These are phyloP conservation scores for Scophthalmus maximus DNA, from an alignment of 2,113 vertebrate genomes.

Conservation along the genomic window DNA sequence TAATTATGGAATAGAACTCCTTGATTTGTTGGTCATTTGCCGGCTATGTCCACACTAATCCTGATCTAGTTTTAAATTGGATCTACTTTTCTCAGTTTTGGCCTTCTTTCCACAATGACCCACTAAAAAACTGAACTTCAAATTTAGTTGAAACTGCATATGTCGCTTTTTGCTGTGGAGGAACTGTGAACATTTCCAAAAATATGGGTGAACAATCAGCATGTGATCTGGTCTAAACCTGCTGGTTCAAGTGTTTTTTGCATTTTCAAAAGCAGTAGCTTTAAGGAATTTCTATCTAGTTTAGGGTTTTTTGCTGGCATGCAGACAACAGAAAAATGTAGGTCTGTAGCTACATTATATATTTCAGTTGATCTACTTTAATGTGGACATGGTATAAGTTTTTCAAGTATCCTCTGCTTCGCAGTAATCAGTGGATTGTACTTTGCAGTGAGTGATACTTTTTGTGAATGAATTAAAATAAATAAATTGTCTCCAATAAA, in stretches of 20 bases:
- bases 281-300: no score
- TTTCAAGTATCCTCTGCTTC: slow-evolving; percentile 10
- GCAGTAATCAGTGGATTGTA: slow-evolving; percentile 29
- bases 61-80: background rate
- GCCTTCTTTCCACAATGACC: background rate
- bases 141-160: background rate
- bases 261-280: background rate
- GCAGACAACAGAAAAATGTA: background rate
- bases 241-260: background rate
- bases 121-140: background rate
- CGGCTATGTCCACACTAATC: slow-evolving; percentile 15
- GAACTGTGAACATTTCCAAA: no score
- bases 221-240: background rate
- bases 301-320: no score
- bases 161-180: background rate
- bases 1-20: background rate
- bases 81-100: background rate
- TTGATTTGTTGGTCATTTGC: background rate
- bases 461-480: slow-evolving; percentile 40
- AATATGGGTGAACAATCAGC: no score
- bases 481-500: slow-evolving; percentile 45
- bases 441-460: slow-evolving; percentile 27
- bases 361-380: background rate
- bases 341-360: no score
- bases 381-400: slow-evolving; percentile 31